Evolutionary conservation across 2,888 invertebrate genomes (phyloP).

Genomic region (Thysanoteuthis rhombus): DNA sequence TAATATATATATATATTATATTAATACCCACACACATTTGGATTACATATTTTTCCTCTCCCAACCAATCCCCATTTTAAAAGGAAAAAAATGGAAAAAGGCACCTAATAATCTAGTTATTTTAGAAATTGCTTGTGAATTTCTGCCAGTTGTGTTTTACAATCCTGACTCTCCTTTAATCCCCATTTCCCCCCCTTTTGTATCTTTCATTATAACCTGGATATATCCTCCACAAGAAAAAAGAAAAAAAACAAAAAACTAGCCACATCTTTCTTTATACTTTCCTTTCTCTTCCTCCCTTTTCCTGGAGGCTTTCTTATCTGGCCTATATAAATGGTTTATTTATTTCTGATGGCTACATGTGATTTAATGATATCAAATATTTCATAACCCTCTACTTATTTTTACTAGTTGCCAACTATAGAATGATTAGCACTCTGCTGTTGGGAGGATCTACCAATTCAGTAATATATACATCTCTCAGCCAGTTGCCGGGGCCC

Average conservation of each 20-base stretch:
- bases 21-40: not conserved
- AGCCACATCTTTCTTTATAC: not conserved
- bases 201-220: not conserved
- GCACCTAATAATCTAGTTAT: slow-evolving; percentile 12
- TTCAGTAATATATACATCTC: not conserved
- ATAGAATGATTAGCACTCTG: slow-evolving; percentile 15
- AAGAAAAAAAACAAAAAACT: not conserved
- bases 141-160: slow-evolving; percentile 19
- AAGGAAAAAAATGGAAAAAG: slow-evolving; percentile 16
- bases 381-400: slow-evolving; percentile 24
- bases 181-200: not conserved
- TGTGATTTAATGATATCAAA: slow-evolving; percentile 30
- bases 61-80: slow-evolving; percentile 1
- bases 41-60: not conserved
- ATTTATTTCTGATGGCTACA: slow-evolving; percentile 32
- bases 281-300: not conserved
- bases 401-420: slow-evolving; percentile 28
- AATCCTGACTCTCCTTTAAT: not conserved
- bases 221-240: not conserved
- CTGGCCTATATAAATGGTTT: slow-evolving; percentile 22
- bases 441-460: slow-evolving; percentile 14
- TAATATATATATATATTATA: slow-evolving; percentile 22
- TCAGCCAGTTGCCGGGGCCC: not conserved
- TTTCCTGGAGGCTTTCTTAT: slow-evolving; percentile 20
- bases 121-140: slow-evolving; percentile 26